Evolutionary conservation across 2,113 vertebrate genomes (phyloP), one percentile per base, ranked within the genome.

Genomic region (Microcebus jonahi): DNA sequence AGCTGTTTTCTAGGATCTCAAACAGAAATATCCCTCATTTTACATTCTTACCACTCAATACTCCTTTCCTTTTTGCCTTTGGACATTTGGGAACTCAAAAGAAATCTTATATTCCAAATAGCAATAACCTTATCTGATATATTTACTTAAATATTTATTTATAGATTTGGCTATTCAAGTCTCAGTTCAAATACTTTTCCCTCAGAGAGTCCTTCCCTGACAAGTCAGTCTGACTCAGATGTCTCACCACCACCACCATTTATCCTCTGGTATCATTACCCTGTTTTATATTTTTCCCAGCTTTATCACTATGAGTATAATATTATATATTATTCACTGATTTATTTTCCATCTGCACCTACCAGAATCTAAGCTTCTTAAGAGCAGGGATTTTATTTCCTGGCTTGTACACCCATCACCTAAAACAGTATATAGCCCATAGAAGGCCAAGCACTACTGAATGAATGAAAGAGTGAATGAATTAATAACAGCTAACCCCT

Each of bases 11-110:
- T 84, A 67, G 55, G 63, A 94, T 34, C 63, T 92, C 79, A 90
- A 96, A 88, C 88, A 85, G 81, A 93, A 96, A 93, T 91, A 5
- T 77, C 34, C 45, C 14, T 88, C 63, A 15, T 82, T 84, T 90
- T 80, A 85, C 27, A 88, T 94, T 92, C 57, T 85, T 88, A 81
- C 70, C 57, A 84, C 31, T 94, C 42, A 83, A 31, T 94, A 11
- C 17, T 95, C 23, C n/a, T 82, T 95, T 88, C 36, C 3, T 67
- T 86, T 95, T 94, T 94, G 70, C 86, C 25, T 95, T 75, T 81
- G 36, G 36, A 84, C 36, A 82, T 76, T 82, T 96, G 45, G 18
- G 3, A 91, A 91, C 42, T 71, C 70, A 81, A 90, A 92, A 83
- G 59, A 91, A 73, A 79, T 20, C 57, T 73, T 88, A 8, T 84